Conservation (phyloP, 2,113 vertebrate species). For the Speoplatyrhinus poulsoni region DNA sequence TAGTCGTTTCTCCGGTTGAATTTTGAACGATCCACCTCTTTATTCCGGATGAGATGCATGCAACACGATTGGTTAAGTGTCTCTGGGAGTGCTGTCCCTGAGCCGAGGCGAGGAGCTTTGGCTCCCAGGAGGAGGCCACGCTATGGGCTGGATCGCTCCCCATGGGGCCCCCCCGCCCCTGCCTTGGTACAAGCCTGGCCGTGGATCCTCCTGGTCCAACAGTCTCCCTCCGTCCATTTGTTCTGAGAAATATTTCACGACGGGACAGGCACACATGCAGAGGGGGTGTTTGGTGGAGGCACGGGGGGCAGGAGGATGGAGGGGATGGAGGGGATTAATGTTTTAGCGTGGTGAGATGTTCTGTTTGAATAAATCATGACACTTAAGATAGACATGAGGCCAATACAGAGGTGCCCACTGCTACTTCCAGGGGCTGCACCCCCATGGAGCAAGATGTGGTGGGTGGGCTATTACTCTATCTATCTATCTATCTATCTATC, state of each 20-base stretch:
- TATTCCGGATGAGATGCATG: constrained; percentile 62
- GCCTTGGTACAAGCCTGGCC: constrained; percentile 42
- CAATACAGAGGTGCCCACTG: constrained; percentile 63
- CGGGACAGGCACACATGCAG: constrained; percentile 49
- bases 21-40: constrained; percentile 75
- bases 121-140: constrained; percentile 17
- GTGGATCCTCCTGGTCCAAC: constrained; percentile 46
- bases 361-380: constrained; percentile 87
- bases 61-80: constrained; percentile 72
- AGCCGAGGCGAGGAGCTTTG: constrained; percentile 55
- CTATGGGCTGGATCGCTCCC: constrained; percentile 50
- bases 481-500: background rate
- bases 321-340: constrained; percentile 77
- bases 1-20: constrained; percentile 59
- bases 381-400: constrained; percentile 79
- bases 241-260: constrained; percentile 90
- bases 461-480: background rate
- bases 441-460: constrained; percentile 42
- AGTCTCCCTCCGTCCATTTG: constrained; percentile 76
- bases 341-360: constrained; percentile 85
- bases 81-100: constrained; percentile 70
- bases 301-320: background rate
- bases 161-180: constrained; percentile 30
- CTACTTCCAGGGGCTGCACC: constrained; percentile 51
- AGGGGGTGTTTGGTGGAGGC: constrained; percentile 29